Percentiles rank a stretch among this genome's conserved stretches.
Evolutionary conservation across 2,888 invertebrate genomes (phyloP).

Genomic region (Dasypolia templi): DNA sequence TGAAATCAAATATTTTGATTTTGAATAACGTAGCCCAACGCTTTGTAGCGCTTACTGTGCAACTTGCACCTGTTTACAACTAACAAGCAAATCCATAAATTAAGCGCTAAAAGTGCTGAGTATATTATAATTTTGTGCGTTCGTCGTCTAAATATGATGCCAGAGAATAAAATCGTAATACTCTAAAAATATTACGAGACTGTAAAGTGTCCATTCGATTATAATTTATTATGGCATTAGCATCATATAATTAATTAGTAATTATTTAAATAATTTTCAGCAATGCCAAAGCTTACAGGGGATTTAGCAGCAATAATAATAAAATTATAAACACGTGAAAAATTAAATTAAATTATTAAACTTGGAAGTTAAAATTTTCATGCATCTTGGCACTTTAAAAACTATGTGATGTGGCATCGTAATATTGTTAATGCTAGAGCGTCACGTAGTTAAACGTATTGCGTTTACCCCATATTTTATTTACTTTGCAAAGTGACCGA

Average conservation of each 20-base stretch:
- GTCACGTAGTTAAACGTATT: too few relatives aligned
- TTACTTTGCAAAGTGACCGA: neutral
- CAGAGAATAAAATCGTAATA: neutral
- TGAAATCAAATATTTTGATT: too few relatives aligned
- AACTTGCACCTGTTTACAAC: neutral
- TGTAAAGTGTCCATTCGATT: neutral
- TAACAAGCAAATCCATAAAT: neutral
- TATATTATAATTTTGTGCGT: neutral
- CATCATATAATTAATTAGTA: neutral
- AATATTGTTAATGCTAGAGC: too few relatives aligned
- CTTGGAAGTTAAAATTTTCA: neutral
- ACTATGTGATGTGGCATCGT: neutral
- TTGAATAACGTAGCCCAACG: accelerated
- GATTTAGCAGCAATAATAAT: neutral
- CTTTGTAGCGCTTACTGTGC: neutral
- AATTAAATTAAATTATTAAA: too few relatives aligned
- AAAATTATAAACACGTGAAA: neutral
- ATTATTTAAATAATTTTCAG: neutral
- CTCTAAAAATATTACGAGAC: neutral
- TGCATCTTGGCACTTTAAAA: neutral
- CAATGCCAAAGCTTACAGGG: neutral
- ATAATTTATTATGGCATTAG: neutral
- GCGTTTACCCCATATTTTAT: neutral
- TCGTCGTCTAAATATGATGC: neutral
- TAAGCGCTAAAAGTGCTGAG: neutral